Conservation (phyloP, 2,113 vertebrate genomes). For the Centropristis striata region DNA sequence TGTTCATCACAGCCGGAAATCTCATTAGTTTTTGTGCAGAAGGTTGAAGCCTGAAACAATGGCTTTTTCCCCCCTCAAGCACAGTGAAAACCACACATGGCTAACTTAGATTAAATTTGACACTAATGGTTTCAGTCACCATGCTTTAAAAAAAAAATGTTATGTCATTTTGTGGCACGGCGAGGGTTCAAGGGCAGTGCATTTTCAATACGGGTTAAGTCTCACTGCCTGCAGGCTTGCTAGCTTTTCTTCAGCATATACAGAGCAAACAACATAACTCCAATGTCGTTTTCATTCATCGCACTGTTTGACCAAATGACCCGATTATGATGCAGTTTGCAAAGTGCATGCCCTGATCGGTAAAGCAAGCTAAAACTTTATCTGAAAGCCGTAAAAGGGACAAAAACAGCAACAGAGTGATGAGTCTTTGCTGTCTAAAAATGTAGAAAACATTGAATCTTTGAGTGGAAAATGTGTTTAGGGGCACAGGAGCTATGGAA, state of each 20-base stretch:
- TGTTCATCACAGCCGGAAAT: background rate
- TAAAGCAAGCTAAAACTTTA: background rate
- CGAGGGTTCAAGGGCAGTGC: background rate
- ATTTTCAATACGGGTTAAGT: background rate
- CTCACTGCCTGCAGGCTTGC: too few relatives aligned
- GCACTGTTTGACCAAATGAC: background rate
- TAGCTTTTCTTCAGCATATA: background rate
- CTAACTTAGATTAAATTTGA: too few relatives aligned
- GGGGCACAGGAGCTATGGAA: conserved; percentile 55
- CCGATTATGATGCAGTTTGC: background rate
- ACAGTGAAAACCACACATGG: background rate
- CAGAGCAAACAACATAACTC: background rate
- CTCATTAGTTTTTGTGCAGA: too few relatives aligned
- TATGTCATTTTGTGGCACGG: background rate
- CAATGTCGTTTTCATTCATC: background rate
- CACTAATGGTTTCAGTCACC: background rate
- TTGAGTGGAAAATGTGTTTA: background rate
- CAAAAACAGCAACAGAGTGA: background rate
- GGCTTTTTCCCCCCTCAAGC: background rate
- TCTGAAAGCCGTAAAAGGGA: background rate
- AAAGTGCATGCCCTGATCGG: background rate
- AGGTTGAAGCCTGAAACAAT: background rate
- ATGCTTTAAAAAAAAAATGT: background rate
- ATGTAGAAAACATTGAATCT: background rate
- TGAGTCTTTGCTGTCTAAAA: background rate